These are phyloP conservation scores for Alca torda DNA, from an alignment of 2,797 vertebrate genomes.

Conservation along the genomic window DNA sequence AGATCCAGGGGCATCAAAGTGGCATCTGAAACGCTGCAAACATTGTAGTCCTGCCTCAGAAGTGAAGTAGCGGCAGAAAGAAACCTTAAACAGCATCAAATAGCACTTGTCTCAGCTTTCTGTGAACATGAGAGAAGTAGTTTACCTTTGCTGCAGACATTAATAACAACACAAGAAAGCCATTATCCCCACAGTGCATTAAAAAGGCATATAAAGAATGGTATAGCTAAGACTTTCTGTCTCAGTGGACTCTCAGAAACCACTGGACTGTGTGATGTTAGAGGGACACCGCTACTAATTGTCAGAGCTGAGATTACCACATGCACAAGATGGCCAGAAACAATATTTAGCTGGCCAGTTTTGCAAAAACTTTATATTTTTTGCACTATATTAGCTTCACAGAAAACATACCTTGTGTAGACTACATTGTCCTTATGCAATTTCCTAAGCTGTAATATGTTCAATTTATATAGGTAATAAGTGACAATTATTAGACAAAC, in stretches of 20 bases:
- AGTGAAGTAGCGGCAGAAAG: background rate
- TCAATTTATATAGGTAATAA: background rate
- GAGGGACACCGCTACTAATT: background rate
- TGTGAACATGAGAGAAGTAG: rapidly evolving
- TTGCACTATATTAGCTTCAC: background rate
- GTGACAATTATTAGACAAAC: background rate
- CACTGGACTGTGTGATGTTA: too few species aligned
- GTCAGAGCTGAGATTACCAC: background rate
- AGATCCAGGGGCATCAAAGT: background rate
- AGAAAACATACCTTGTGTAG: background rate
- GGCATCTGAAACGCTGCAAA: background rate
- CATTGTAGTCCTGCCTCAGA: background rate
- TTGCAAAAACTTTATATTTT: background rate
- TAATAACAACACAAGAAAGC: background rate
- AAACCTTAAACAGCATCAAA: background rate
- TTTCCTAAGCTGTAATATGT: background rate
- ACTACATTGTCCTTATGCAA: too few species aligned
- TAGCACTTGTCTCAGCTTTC: background rate
- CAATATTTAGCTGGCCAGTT: background rate
- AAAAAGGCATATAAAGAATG: background rate
- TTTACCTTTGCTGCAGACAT: background rate
- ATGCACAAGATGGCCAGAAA: background rate
- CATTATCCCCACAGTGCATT: background rate
- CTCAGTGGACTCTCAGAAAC: background rate
- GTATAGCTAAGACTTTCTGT: too few species aligned